phyloP scores from a whole-genome alignment of 2,113 vertebrate species.

The Enhydra lutris region DNA sequence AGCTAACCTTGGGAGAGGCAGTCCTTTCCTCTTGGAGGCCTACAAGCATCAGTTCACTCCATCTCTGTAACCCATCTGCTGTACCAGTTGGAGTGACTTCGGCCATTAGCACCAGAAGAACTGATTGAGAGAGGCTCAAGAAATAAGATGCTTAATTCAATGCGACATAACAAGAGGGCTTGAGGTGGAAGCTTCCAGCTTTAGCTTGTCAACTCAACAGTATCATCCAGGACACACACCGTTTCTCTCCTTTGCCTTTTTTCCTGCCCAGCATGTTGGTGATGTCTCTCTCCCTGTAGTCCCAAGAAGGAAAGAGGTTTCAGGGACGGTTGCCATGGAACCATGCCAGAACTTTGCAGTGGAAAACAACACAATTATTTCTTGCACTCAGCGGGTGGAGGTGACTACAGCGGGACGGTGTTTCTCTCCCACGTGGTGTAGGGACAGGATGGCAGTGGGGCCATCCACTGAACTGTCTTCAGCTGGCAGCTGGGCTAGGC shows the following conservation, averaged over 20 bases:
- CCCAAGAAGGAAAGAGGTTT: neutral
- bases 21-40: neutral
- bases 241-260: neutral
- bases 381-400: neutral
- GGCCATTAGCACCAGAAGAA: neutral
- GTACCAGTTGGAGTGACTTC: neutral
- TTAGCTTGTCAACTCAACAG: neutral
- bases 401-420: neutral
- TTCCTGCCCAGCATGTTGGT: neutral
- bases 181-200: neutral
- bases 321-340: neutral
- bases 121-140: neutral
- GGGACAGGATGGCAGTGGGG: neutral
- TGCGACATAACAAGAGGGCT: neutral
- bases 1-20: too few species aligned
- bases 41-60: neutral
- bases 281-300: too few species aligned
- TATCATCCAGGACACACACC: neutral
- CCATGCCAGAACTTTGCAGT: neutral
- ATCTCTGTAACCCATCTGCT: neutral
- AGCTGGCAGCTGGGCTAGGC: neutral
- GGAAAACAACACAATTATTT: neutral
- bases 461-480: neutral
- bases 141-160: neutral
- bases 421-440: neutral